Evolutionary conservation across 2,113 vertebrate genomes (phyloP).

Genomic region (Lepidothrix coronata): DNA sequence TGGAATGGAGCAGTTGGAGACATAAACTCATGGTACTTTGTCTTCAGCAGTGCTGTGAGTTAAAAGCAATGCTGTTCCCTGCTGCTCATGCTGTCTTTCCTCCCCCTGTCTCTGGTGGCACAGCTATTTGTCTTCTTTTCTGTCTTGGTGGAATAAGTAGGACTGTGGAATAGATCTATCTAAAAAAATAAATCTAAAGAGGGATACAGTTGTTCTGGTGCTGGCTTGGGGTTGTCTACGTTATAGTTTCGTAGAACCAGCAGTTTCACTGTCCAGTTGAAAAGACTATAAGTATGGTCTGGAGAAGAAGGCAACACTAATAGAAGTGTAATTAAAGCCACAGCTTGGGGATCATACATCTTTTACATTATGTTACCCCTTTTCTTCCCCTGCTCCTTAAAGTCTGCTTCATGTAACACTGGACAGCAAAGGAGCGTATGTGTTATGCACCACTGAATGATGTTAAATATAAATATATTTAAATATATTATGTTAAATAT

Average conservation of each 20-base stretch:
- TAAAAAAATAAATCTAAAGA: neutral
- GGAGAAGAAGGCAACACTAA: neutral
- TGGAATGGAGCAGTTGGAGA: neutral
- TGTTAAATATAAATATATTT: neutral
- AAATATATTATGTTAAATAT: too few relatives aligned
- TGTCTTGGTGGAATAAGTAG: neutral
- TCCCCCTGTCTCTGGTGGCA: neutral
- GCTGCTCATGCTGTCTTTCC: neutral
- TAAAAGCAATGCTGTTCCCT: neutral
- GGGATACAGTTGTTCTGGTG: neutral
- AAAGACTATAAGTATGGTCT: fast-evolving
- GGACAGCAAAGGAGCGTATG: neutral
- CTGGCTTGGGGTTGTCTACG: neutral
- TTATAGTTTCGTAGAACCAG: neutral
- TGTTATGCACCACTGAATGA: neutral
- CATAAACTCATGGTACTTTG: neutral
- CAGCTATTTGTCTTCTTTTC: neutral
- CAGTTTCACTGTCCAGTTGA: neutral
- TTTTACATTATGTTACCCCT: neutral
- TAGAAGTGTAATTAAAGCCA: neutral
- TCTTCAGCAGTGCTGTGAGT: neutral
- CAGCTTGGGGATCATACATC: neutral
- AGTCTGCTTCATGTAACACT: neutral
- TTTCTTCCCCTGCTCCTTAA: neutral
- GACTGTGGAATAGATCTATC: neutral